These are phyloP conservation scores for Crocallis elinguaria DNA, from an alignment of 2,888 invertebrate genomes.

Conservation along the genomic window DNA sequence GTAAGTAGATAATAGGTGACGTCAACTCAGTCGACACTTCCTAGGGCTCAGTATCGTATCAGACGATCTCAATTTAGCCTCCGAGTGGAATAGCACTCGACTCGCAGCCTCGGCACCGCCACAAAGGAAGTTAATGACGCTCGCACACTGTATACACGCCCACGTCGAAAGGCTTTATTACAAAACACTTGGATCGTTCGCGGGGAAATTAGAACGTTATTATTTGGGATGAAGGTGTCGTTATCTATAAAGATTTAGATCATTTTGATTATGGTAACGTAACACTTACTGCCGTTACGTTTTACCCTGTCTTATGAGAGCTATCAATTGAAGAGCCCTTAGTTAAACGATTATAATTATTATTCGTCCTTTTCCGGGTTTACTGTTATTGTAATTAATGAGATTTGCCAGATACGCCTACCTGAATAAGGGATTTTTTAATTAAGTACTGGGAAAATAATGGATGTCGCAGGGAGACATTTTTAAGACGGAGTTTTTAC, in stretches of 20 bases:
- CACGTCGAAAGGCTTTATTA: constrained; percentile 63
- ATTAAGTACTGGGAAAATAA: constrained; percentile 8
- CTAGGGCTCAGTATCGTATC: constrained; percentile 41
- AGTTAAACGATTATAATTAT: constrained; percentile 23
- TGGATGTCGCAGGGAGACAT: neutral
- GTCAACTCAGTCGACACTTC: constrained; percentile 26
- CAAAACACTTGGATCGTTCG: constrained; percentile 60
- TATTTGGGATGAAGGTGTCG: constrained; percentile 32
- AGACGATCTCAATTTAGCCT: constrained; percentile 73
- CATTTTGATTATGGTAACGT: constrained; percentile 23
- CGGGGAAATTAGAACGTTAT: constrained; percentile 53
- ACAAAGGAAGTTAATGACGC: constrained; percentile 76
- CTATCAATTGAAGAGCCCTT: constrained; percentile 25
- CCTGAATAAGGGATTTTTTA: neutral
- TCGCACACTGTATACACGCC: constrained; percentile 61
- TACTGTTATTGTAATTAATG: constrained; percentile 24
- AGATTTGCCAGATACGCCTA: neutral
- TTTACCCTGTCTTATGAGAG: constrained; percentile 16
- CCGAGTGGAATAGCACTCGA: constrained; percentile 72
- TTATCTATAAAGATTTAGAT: constrained; percentile 24
- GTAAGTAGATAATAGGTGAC: constrained; percentile 15
- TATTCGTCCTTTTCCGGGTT: constrained; percentile 15
- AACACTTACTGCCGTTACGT: constrained; percentile 15
- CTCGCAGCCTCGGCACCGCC: constrained; percentile 52
- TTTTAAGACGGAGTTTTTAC: neutral